Base-by-base conservation (phyloP, 1,140 invertebrate genomes). In the Hyposmocoma kahamanoa region DNA sequence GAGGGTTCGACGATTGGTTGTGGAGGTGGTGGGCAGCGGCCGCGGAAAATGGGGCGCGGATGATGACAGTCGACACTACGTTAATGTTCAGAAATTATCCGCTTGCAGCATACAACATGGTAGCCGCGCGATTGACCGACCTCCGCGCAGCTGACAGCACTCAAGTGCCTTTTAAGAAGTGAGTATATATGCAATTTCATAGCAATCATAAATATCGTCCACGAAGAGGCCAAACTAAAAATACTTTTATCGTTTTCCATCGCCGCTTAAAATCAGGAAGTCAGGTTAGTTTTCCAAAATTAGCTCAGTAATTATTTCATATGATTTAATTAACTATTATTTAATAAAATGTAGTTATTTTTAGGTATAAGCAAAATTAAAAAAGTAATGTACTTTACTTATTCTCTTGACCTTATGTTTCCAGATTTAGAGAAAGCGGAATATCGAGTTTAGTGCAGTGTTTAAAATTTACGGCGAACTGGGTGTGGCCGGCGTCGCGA, bases 121-220 rank as follows among this genome's bases (percentile, higher is more conserved):
- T 98, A 89, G 94, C 96, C 84, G 96, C 95, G 91, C 92, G 96
- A 82, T 93, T 97, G 78, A 95, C 95, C 67, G 96, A 97, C 84
- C 90, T 95, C 62, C 92, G 95, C 87, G 95, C 93, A 87, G 73
- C 88, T 90, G 72, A 84, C 87, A 94, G 94, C 88, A 96, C 95
- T 92, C 95, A 96, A 94, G 95, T 97, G 93, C 95, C 96, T 94
- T 95, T 96, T 90, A 97, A 97, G 92, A 97, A 96, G 96, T 97
- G 89, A 94, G 94, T 93, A 66, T 77, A 3, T 44, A 13, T 18
- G 39, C 3, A n/a, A 10, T 15, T 36, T 39, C 3, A 39, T 15
- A 11, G 20, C 2, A 10, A 3, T 18, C 11, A 15, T 39, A 18
- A 18, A 10, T 42, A 21, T 28, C 11, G 6, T 6, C 5, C 24